A percentile compares a stretch with the other conserved stretches of the same genome.
phyloP scores from a whole-genome alignment of 2,113 vertebrate genomes.

The Bombycilla garrulus region DNA sequence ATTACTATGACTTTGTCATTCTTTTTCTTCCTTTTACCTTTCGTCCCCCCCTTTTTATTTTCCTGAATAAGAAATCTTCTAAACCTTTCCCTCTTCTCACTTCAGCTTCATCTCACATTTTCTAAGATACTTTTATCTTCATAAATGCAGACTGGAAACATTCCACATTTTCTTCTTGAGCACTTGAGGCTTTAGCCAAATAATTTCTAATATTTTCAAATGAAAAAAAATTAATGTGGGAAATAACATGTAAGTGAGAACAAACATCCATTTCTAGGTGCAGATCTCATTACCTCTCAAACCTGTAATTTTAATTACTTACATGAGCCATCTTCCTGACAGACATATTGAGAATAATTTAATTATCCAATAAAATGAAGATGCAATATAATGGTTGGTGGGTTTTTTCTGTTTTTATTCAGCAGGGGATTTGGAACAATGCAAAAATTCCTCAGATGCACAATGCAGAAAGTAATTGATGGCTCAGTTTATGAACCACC shows the following conservation, averaged over 20 bases:
- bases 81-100: neutral
- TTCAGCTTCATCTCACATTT: neutral
- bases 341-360: neutral
- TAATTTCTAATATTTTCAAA: neutral
- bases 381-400: neutral
- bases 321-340: neutral
- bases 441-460: neutral
- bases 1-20: neutral
- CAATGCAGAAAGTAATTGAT: neutral
- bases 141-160: neutral
- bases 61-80: neutral
- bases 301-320: neutral
- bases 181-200: neutral
- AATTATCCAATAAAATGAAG: neutral
- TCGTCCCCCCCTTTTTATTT: accelerated
- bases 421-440: neutral
- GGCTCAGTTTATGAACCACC: neutral
- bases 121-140: neutral
- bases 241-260: neutral
- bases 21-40: neutral
- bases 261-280: neutral
- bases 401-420: neutral
- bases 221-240: neutral
- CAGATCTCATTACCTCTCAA: neutral
- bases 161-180: neutral